Conservation (phyloP, 2,113 vertebrate species). For the Myxocyprinus asiaticus region DNA sequence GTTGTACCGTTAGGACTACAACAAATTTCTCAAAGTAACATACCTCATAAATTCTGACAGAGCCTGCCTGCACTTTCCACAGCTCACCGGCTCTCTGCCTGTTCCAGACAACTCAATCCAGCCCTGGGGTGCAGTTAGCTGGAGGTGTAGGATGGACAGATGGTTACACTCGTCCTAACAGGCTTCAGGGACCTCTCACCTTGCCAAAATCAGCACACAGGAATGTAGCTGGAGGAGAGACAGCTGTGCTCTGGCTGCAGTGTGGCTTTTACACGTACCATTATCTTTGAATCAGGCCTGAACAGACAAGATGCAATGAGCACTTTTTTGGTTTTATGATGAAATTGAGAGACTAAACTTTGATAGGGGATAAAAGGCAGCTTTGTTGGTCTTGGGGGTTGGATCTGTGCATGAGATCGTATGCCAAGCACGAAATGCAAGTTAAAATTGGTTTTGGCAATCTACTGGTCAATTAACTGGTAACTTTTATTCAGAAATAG, state of each 20-base stretch:
- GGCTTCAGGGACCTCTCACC: conserved; percentile 45
- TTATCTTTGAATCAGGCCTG: neutral
- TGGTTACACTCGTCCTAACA: conserved; percentile 44
- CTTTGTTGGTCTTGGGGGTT: neutral
- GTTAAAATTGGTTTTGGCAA: neutral
- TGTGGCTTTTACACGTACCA: neutral
- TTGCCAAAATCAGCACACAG: conserved; percentile 14
- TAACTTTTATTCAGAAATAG: too few relatives aligned
- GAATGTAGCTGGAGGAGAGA: conserved; percentile 26
- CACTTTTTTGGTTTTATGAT: conserved; percentile 1
- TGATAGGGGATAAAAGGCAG: neutral
- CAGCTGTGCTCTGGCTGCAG: conserved; percentile 22
- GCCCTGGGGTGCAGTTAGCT: conserved; percentile 35
- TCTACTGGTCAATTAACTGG: neutral
- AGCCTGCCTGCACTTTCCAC: conserved; percentile 18
- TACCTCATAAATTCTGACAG: conserved; percentile 22
- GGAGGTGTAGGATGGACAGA: conserved; percentile 43
- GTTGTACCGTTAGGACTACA: neutral
- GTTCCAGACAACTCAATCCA: conserved; percentile 28
- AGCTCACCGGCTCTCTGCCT: conserved; percentile 30
- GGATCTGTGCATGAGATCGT: too few relatives aligned
- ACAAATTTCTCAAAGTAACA: neutral
- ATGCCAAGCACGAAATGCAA: neutral
- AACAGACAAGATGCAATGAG: neutral
- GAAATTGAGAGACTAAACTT: neutral